Evolutionary conservation across 2,888 invertebrate species (phyloP).

Genomic region (Incurvaria masculella): DNA sequence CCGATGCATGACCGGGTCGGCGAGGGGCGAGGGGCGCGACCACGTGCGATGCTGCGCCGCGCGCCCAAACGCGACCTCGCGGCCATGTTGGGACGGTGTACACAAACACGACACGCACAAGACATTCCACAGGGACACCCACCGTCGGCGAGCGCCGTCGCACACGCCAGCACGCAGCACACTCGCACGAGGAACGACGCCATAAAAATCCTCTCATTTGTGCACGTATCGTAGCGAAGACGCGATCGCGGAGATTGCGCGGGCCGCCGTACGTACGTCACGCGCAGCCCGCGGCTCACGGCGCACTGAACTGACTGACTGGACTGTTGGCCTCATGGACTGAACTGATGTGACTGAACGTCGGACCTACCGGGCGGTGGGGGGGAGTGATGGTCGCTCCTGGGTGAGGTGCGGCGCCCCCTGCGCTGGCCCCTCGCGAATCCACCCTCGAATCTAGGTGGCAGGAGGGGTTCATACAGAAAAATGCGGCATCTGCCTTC

Average conservation of each 20-base stretch:
- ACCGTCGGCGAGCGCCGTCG: conserved; percentile 50
- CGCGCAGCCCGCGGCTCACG: conserved; percentile 24
- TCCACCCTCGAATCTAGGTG: too few relatives aligned
- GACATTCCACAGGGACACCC: conserved; percentile 17
- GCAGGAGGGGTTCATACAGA: too few relatives aligned
- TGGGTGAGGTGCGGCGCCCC: too few relatives aligned
- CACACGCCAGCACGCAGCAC: conserved; percentile 54
- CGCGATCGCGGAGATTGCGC: conserved; percentile 35
- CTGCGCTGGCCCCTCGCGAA: too few relatives aligned
- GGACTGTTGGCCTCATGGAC: conserved; percentile 15
- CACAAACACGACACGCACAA: conserved; percentile 15
- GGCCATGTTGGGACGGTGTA: conserved; percentile 29
- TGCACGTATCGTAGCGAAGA: conserved; percentile 44
- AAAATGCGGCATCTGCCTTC: too few relatives aligned
- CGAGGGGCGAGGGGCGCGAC: conserved; percentile 5
- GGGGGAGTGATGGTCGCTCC: conserved; percentile 13
- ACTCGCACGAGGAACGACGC: conserved; percentile 74
- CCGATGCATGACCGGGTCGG: too few relatives aligned
- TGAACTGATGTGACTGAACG: conserved; percentile 24
- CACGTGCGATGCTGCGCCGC: not conserved
- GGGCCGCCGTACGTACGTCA: conserved; percentile 38
- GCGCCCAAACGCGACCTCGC: conserved; percentile 24
- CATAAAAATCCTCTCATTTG: conserved; percentile 75
- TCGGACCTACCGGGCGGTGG: conserved; percentile 25
- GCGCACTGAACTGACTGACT: conserved; percentile 32